Evolutionary conservation across 64 coral and sea anemone genomes (phyloP), one percentile per base, ranked within the genome.

Genomic region (Pachyseris speciosa): DNA sequence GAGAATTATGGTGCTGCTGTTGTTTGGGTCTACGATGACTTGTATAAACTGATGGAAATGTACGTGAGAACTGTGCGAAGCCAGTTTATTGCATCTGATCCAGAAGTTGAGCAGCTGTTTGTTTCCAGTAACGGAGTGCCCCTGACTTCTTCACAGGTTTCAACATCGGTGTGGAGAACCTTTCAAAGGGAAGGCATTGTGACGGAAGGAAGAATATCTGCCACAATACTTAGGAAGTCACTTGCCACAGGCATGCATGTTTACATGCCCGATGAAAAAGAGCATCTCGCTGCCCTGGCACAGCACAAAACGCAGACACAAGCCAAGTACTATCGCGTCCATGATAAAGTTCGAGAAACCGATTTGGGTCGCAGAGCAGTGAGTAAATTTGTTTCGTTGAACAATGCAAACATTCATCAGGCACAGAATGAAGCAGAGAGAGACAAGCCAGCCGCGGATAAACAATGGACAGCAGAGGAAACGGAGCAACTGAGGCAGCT

Each of bases 231-330:
- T 17, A 37, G 89, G 34, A 91, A 91, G 78, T 91, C 89, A 25
- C 77, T 91, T 22, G 89, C 89, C 34, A 83, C 89, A 17, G 47
- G 89, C 5, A 78, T 91, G 44, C 78, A 91, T 50, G 77, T 72
- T 44, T 75, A 83, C 37, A 91, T 91, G 67, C 78, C 78, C 48
- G 64, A 91, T 38, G 32, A 84, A 49, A 68, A 84, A 31, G 89
- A 91, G 26, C 74, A 71, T 69, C 47, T 91, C 37, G 77, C 89
- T 72, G 67, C 89, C 53, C 65, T 91, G 13, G 89, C 89, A 11
- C 89, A 91, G 49, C 89, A 84, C 51, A 91, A 91, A 47, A 68
- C 89, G 50, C 32, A 42, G 47, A 91, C 89, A 22, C 89, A 91
- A 84, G 77, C 76, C 13, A 83, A 59, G 19, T 83, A 78, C 30